These are phyloP conservation scores for Pseudochirops corinnae DNA, from an alignment of 2,797 vertebrate species.

Conservation along the genomic window DNA sequence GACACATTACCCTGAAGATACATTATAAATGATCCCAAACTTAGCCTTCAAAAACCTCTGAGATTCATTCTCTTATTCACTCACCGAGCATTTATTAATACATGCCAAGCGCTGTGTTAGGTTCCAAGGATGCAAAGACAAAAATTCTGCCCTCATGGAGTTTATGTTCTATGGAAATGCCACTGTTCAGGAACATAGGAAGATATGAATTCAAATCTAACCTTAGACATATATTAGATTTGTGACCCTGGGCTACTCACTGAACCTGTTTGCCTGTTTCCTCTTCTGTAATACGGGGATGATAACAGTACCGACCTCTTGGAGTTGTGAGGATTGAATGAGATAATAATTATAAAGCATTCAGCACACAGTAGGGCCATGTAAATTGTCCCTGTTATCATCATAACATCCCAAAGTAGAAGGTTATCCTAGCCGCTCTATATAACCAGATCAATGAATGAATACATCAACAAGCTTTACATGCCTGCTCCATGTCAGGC, in stretches of 20 bases:
- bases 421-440: too few species aligned
- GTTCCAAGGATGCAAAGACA: background rate
- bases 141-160: background rate
- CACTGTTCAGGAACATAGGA: background rate
- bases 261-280: background rate
- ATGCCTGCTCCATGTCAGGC: too few species aligned
- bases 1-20: background rate
- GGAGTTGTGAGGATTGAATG: background rate
- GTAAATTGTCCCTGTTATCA: background rate
- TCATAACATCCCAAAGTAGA: too few species aligned
- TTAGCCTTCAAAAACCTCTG: background rate
- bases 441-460: too few species aligned
- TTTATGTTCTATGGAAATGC: background rate
- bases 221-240: background rate
- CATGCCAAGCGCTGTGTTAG: background rate
- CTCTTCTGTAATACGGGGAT: too few species aligned
- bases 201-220: background rate
- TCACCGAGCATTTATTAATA: background rate
- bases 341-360: background rate
- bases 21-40: background rate
- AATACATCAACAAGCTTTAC: too few species aligned
- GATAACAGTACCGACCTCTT: too few species aligned
- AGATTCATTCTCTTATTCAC: background rate
- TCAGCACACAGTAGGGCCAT: too few species aligned
- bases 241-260: background rate